Conservation (phyloP, 2,797 vertebrate species). For the Malacoctenus gilli region DNA sequence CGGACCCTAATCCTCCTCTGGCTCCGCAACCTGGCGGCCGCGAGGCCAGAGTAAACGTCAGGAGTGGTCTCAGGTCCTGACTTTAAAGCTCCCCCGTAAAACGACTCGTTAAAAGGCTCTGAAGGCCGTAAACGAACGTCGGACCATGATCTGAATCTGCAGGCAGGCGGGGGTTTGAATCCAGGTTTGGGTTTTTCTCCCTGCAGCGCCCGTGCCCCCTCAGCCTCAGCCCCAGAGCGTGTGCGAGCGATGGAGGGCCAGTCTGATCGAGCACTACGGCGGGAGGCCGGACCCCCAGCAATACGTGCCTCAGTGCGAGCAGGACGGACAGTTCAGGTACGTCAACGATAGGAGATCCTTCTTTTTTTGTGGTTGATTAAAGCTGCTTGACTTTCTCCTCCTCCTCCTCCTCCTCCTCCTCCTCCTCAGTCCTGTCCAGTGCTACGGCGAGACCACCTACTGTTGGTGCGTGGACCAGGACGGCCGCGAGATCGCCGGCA, state of each 20-base stretch:
- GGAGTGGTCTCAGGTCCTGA: conserved; percentile 54
- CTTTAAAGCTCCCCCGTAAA: conserved; percentile 56
- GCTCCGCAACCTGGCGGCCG: neutral
- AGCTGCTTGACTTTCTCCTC: no score
- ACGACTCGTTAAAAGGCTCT: conserved; percentile 57
- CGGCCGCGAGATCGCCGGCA: conserved; percentile 89
- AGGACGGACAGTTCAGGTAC: conserved; percentile 79
- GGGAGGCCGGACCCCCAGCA: conserved; percentile 75
- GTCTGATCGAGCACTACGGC: conserved; percentile 80
- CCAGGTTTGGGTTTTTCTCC: neutral
- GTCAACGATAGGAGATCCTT: neutral
- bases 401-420: no score
- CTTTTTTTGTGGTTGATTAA: no score
- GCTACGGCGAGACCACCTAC: conserved; percentile 82
- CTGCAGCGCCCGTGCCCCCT: conserved; percentile 38
- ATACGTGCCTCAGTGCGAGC: conserved; percentile 82
- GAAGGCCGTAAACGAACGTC: conserved; percentile 50
- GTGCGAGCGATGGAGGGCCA: conserved; percentile 83
- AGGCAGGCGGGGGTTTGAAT: neutral
- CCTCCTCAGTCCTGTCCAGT: conserved; percentile 77
- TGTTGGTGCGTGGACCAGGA: conserved; percentile 88
- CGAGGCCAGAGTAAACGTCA: conserved; percentile 50
- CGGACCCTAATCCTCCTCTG: no score
- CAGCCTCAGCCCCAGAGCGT: conserved; percentile 74
- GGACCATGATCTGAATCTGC: no score